Evolutionary conservation across 2,888 invertebrate species (phyloP), one percentile per base, ranked within the genome.

Genomic region (Drosophila siamana): DNA sequence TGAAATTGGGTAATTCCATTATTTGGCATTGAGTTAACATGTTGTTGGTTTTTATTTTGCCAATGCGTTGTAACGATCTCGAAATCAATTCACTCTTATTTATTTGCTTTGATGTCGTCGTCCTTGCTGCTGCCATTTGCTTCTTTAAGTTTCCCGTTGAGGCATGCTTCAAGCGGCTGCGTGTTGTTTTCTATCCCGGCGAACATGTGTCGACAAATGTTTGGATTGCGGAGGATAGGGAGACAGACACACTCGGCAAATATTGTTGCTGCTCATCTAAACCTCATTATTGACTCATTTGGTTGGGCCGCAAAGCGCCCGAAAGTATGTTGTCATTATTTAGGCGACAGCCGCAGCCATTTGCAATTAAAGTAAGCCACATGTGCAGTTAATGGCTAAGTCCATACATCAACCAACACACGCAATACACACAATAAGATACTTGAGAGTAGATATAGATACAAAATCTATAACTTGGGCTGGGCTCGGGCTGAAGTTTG

Each of bases 261-360:
- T 74, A 79, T 57, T 67, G 65, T 52, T 43, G 52, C 59, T 68
- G 82, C 74, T 80, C 80, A 80, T 82, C 73, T 68, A 71, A 80
- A 64, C 73, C 76, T 72, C 84, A 76, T 83, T 83, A 83, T 86
- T 83, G 82, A 86, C 82, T 78, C 86, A 75, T 83, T 83, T 76
- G 62, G 69, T 30, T 30, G 62, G 65, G 44, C 62, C 69, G 65
- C 68, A 78, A 82, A 78, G 63, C 76, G 84, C 69, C 80, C 48
- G 65, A 44, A 86, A 83, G 86, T 83, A 86, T 86, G 86, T 76
- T 78, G 80, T 82, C 81, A 78, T 80, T 80, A 80, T 85, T 71
- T 67, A 51, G 75, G 43, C 72, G 73, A 74, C 75, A 75, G 67
- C 73, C 78, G 69, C 73, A 69, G 69, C 70, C 76, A 71, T 80